Evolutionary conservation across 2,797 vertebrate species (phyloP), one percentile per base, ranked within the genome.

Genomic region (Characodon lateralis): DNA sequence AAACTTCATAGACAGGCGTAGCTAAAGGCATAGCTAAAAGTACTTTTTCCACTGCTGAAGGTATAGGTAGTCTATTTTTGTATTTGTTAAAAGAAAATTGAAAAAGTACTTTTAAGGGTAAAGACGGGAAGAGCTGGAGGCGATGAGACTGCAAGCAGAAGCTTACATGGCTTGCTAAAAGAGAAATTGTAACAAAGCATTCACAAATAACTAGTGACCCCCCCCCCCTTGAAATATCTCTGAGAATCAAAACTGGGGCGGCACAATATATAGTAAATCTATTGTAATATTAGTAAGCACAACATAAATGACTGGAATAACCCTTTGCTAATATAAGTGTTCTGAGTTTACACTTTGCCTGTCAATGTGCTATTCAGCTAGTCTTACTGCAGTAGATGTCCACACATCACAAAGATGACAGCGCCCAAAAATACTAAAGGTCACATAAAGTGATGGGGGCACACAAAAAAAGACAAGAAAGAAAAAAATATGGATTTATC

Each of bases 1-100:
- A 24, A 20, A 51, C 16, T 28, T 59, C 26, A 12, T 28, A n/a
- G 58, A 13, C 26, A 5, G 9, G n/a, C 2, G 28, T 35, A 63
- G 28, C 59, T 35, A 18, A 63, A 31, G 59, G 28, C 35, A 35
- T 63, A 35, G 14, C 28, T 3, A 18, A 31, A 63, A 63, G 6
- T 1, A 2, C 2, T 6, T 28, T 59, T 28, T 14, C 12, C 56
- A 59, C 56, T 26, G 12, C 39, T 28, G 59, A 59, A 65, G 46
- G 35, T 58, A 68, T 1, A 46, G 0, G 9, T 26, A 70, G 71
- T 24, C 75, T 66, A 76, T 56, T 72, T 76, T 77, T 58, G 26
- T 24, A 53, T 1, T 26, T 14, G 56, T 53, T 4, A 35, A 35
- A 70, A n/a, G n/a, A n/a, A 75, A 22, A 72, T 55, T n/a, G 14